phyloP scores from a whole-genome alignment of 2,113 vertebrate genomes.

The Penelope pileata region DNA sequence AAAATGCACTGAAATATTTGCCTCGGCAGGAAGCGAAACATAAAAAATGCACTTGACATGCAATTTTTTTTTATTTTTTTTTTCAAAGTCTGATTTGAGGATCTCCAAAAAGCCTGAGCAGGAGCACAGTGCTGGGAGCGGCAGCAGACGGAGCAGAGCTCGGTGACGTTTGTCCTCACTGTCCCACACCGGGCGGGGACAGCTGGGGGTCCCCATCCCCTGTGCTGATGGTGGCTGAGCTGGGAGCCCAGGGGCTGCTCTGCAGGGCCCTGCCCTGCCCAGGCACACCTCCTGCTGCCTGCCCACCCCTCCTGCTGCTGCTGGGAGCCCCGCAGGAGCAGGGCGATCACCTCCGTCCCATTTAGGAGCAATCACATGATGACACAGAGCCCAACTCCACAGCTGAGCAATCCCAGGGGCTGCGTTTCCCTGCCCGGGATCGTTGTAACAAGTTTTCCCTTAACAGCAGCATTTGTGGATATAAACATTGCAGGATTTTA shows the following conservation, averaged over 20 bases:
- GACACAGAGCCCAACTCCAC: background rate
- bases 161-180: background rate
- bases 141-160: background rate
- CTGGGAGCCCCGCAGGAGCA: background rate
- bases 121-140: background rate
- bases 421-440: background rate
- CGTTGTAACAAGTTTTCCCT: background rate
- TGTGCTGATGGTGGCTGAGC: no score
- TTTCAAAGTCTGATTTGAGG: background rate
- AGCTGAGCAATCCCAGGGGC: background rate
- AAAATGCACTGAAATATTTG: slow-evolving; percentile 42
- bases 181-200: fast-evolving
- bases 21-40: background rate
- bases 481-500: background rate
- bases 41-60: slow-evolving; percentile 23
- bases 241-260: no score
- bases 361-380: slow-evolving; percentile 34
- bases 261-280: no score
- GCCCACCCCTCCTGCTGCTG: background rate
- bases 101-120: background rate
- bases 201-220: background rate
- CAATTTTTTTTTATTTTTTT: background rate
- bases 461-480: background rate
- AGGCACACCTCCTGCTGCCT: background rate
- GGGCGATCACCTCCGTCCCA: slow-evolving; percentile 39